Evolutionary conservation across 2,888 invertebrate genomes (phyloP).

Genomic region (Rhorus exstirpatorius): DNA sequence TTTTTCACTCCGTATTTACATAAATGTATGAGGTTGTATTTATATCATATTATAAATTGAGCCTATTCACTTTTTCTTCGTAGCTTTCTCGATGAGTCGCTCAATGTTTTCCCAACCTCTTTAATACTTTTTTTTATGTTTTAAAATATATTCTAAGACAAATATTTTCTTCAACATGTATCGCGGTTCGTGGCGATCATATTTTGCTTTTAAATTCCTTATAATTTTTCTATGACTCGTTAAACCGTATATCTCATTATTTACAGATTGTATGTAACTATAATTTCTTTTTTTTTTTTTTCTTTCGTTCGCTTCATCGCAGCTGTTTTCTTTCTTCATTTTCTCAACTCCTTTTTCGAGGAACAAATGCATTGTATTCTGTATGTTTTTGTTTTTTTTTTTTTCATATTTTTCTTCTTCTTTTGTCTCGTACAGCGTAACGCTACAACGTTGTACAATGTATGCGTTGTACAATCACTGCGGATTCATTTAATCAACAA

Average conservation of each 20-base stretch:
- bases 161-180: constrained; percentile 76
- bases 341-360: constrained; percentile 61
- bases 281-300: constrained; percentile 49
- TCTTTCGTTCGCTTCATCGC: constrained; percentile 59
- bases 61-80: constrained; percentile 69
- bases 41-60: constrained; percentile 71
- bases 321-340: constrained; percentile 55
- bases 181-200: constrained; percentile 69
- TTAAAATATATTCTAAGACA: constrained; percentile 80
- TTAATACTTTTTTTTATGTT: constrained; percentile 74
- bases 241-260: constrained; percentile 66
- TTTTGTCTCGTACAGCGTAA: constrained; percentile 59
- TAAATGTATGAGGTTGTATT: constrained; percentile 57
- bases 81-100: constrained; percentile 62
- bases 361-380: constrained; percentile 70
- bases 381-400: constrained; percentile 50
- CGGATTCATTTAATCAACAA: constrained; percentile 59
- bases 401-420: constrained; percentile 37
- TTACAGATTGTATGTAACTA: constrained; percentile 72
- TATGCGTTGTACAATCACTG: constrained; percentile 51
- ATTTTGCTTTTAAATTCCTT: not conserved
- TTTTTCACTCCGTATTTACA: constrained; percentile 69
- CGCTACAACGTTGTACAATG: constrained; percentile 60
- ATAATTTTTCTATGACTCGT: constrained; percentile 69
- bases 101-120: constrained; percentile 59